Percentiles rank a stretch among this genome's conserved stretches.
These are phyloP conservation scores for Carassius auratus DNA, from an alignment of 2,113 vertebrate genomes.

Conservation along the genomic window DNA sequence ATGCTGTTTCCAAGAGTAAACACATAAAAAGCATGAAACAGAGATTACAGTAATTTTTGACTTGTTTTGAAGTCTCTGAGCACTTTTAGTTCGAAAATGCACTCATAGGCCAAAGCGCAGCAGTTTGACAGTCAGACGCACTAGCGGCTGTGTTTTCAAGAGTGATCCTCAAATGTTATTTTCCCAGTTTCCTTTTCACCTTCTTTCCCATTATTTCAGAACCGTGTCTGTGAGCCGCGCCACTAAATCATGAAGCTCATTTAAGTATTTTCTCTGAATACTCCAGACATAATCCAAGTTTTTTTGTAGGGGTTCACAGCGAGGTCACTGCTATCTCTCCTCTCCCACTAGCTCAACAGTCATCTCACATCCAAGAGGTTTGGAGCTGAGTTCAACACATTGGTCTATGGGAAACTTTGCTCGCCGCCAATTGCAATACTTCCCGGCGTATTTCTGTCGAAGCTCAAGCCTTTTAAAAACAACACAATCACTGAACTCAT, in stretches of 20 bases:
- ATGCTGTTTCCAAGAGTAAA: slow-evolving; percentile 14
- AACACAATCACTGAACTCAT: slow-evolving; percentile 72
- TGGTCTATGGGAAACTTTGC: slow-evolving; percentile 76
- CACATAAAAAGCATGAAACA: neutral
- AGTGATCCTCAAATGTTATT: slow-evolving; percentile 45
- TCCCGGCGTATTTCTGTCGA: slow-evolving; percentile 79
- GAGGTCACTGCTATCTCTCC: slow-evolving; percentile 76
- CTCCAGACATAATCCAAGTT: slow-evolving; percentile 70
- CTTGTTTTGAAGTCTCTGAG: slow-evolving; percentile 2
- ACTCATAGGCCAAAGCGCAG: neutral
- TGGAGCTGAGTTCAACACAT: slow-evolving; percentile 72
- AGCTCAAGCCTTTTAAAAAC: slow-evolving; percentile 74
- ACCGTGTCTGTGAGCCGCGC: slow-evolving; percentile 67
- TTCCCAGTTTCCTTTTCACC: slow-evolving; percentile 37
- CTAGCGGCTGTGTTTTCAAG: neutral
- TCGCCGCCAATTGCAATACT: slow-evolving; percentile 79
- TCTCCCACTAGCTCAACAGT: slow-evolving; percentile 72
- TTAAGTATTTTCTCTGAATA: slow-evolving; percentile 70
- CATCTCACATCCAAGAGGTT: slow-evolving; percentile 74
- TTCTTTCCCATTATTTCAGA: slow-evolving; percentile 29
- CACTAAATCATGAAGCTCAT: slow-evolving; percentile 73
- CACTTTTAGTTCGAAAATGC: neutral
- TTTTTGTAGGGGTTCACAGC: slow-evolving; percentile 75
- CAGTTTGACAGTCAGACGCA: slow-evolving; percentile 15
- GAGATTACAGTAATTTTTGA: neutral